Evolutionary conservation across 2,797 vertebrate species (phyloP).

Genomic region (Pangasius mekongensis): DNA sequence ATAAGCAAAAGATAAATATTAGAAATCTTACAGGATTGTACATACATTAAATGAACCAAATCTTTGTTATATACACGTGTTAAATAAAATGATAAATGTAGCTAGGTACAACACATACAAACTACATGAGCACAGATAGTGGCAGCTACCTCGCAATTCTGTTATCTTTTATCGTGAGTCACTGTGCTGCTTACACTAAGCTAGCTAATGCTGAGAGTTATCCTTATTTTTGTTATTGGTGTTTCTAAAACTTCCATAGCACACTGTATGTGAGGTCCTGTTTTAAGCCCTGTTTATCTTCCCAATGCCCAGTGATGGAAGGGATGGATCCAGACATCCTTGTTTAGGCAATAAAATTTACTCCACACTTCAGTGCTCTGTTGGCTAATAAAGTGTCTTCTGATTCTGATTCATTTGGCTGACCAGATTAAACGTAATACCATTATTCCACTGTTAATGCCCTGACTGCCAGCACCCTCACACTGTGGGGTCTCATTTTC

Average conservation of each 20-base stretch:
- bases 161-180: not conserved
- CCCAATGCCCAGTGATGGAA: not conserved
- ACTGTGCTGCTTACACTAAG: not conserved
- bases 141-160: not conserved
- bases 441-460: slow-evolving; percentile 17
- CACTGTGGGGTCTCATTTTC: not conserved
- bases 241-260: not conserved
- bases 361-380: not conserved
- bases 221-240: not conserved
- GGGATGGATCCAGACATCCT: not conserved
- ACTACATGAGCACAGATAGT: not conserved
- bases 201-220: not conserved
- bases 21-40: not conserved
- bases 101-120: not conserved
- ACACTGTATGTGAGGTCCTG: not conserved
- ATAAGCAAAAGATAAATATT: not conserved
- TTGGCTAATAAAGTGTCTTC: slow-evolving; percentile 13
- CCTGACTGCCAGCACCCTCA: not conserved
- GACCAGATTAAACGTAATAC: not conserved
- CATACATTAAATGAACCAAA: not conserved
- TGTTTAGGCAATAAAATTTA: slow-evolving; percentile 6
- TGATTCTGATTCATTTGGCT: slow-evolving; percentile 3
- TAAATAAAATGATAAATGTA: not conserved
- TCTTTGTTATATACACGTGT: not conserved
- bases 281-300: not conserved